Conservation (phyloP, 2,888 invertebrate species). For the Chironomus riparius region DNA sequence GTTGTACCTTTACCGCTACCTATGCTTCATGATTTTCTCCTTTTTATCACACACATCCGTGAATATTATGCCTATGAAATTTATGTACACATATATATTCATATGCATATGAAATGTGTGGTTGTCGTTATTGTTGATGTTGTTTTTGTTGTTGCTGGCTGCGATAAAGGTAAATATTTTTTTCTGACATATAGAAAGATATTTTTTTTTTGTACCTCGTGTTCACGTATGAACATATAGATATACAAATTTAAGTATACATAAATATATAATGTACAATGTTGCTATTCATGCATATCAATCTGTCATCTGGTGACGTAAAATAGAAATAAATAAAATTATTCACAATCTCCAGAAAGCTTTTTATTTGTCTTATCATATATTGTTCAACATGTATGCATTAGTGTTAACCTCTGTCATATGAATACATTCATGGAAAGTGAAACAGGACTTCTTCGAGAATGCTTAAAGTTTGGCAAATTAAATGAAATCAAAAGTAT, state of each 20-base stretch:
- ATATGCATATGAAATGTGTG: neutral
- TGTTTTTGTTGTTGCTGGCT: neutral
- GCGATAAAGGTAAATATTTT: neutral
- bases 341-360: neutral
- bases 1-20: neutral
- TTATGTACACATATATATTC: too few relatives aligned
- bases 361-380: neutral
- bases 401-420: neutral
- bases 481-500: too few relatives aligned
- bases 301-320: neutral
- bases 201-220: too few relatives aligned
- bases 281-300: neutral
- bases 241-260: neutral
- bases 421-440: neutral
- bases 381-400: neutral
- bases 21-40: too few relatives aligned
- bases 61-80: too few relatives aligned
- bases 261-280: neutral
- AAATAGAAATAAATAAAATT: constrained; percentile 14
- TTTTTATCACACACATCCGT: too few relatives aligned
- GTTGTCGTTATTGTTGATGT: neutral
- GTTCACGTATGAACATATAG: too few relatives aligned
- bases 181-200: neutral
- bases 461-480: too few relatives aligned
- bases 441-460: too few relatives aligned